Percentiles rank a stretch among this genome's conserved stretches.
Conservation (phyloP, 1,140 invertebrate species). For the Stenopsyche tienmushanensis region DNA sequence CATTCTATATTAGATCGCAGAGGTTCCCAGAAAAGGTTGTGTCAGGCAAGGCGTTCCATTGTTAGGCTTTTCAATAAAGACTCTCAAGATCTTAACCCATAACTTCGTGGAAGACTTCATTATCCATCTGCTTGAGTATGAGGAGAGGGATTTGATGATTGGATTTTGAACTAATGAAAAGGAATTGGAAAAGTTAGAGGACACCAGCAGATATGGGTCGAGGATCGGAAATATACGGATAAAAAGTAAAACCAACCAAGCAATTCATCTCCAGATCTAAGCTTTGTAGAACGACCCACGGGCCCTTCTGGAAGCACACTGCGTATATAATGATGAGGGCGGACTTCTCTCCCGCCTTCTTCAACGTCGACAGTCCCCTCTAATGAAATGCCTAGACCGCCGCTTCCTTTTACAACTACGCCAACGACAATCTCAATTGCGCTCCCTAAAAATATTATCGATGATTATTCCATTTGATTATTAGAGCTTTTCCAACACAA, state of each 20-base stretch:
- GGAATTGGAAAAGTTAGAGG: too few species aligned
- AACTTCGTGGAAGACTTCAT: conserved; percentile 13
- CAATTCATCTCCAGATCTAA: conserved; percentile 88
- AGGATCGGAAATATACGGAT: too few species aligned
- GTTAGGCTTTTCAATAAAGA: too few species aligned
- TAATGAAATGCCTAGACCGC: conserved; percentile 92
- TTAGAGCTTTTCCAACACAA: neutral
- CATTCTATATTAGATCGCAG: too few species aligned
- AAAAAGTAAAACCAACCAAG: conserved; percentile 59
- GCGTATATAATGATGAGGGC: conserved; percentile 91
- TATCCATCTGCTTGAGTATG: too few species aligned
- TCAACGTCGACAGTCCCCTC: conserved; percentile 96
- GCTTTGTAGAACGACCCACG: conserved; percentile 81
- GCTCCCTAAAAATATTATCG: conserved; percentile 61
- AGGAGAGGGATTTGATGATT: too few species aligned
- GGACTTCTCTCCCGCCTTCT: conserved; percentile 86
- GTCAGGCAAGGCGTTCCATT: too few species aligned
- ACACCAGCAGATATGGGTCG: too few species aligned
- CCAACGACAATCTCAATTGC: conserved; percentile 87
- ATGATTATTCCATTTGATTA: neutral
- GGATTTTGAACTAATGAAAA: too few species aligned
- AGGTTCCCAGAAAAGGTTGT: too few species aligned
- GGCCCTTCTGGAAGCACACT: conserved; percentile 93
- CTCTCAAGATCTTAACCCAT: too few species aligned
- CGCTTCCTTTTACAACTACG: conserved; percentile 81